phyloP scores from a whole-genome alignment of 2,888 invertebrate genomes.

The Plebejus melissa region DNA sequence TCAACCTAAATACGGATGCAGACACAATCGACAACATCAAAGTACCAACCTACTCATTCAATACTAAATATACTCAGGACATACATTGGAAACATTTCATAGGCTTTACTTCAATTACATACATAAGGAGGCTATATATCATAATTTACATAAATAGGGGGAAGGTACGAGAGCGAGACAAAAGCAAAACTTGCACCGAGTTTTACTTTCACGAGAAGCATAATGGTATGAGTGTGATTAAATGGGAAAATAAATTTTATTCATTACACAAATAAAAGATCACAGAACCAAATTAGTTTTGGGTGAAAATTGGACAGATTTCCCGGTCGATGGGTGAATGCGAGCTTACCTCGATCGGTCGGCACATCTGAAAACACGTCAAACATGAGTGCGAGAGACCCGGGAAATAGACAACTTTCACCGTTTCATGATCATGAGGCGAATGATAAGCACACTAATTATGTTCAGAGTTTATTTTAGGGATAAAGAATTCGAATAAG shows the following conservation, averaged over 20 bases:
- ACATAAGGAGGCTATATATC: background rate
- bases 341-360: constrained; percentile 70
- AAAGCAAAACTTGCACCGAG: constrained; percentile 28
- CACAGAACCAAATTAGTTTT: constrained; percentile 40
- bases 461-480: background rate
- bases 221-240: constrained; percentile 41
- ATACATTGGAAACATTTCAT: background rate
- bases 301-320: constrained; percentile 63
- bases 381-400: constrained; percentile 56
- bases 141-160: constrained; percentile 5
- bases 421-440: constrained; percentile 44
- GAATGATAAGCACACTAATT: constrained; percentile 60
- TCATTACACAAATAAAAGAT: constrained; percentile 37
- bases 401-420: constrained; percentile 66
- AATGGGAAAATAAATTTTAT: constrained; percentile 34
- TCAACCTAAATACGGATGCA: constrained; percentile 21
- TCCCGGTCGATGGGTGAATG: constrained; percentile 59
- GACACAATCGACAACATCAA: constrained; percentile 24
- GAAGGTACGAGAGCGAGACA: constrained; percentile 23
- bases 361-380: constrained; percentile 71
- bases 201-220: constrained; percentile 32
- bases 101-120: background rate
- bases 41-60: constrained; percentile 16
- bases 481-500: background rate
- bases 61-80: constrained; percentile 9